Conservation (phyloP, 2,113 vertebrate genomes). For the Phoenicopterus ruber region DNA sequence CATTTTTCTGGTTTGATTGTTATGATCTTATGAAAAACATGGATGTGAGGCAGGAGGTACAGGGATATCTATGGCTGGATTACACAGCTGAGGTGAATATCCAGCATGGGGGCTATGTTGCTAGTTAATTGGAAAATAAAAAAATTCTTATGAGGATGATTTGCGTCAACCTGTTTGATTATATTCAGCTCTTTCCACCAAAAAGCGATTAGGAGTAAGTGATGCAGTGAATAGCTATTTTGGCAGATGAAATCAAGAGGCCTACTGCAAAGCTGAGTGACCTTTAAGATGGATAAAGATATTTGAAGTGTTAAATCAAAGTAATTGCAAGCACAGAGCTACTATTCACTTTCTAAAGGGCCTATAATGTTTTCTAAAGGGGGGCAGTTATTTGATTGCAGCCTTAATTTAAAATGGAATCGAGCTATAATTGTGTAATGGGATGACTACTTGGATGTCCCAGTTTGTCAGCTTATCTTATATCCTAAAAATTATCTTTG, state of each 20-base stretch:
- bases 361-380: neutral
- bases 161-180: neutral
- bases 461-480: neutral
- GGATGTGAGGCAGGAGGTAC: neutral
- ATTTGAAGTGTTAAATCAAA: conserved; percentile 21
- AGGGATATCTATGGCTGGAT: neutral
- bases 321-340: conserved; percentile 9
- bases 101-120: neutral
- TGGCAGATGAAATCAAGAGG: conserved; percentile 21
- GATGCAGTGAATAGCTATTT: neutral
- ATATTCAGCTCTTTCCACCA: neutral
- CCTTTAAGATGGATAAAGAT: conserved; percentile 11
- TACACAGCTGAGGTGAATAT: neutral
- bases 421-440: neutral
- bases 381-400: neutral
- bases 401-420: conserved; percentile 5
- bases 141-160: neutral
- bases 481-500: neutral
- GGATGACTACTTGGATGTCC: neutral
- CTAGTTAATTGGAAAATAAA: neutral
- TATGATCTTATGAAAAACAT: neutral
- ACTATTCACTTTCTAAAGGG: neutral
- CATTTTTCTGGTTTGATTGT: conserved; percentile 29
- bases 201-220: neutral
- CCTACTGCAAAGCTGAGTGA: neutral